Conservation (phyloP, 2,113 vertebrate species). For the Mixornis gularis region DNA sequence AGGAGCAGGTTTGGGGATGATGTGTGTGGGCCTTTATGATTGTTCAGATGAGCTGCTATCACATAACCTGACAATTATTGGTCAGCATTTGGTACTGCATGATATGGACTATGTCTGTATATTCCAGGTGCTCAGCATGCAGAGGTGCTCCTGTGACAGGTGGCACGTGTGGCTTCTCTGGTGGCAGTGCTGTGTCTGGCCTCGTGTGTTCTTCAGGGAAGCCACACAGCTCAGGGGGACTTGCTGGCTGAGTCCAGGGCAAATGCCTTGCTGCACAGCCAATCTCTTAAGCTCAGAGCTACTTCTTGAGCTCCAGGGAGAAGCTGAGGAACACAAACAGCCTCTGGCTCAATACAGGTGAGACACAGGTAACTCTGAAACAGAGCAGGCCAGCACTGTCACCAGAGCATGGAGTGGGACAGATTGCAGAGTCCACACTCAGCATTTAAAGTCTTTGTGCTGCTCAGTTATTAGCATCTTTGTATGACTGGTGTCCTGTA, state of each 20-base stretch:
- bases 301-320: neutral
- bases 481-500: neutral
- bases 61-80: neutral
- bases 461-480: neutral
- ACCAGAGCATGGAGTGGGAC: fast-evolving
- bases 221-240: neutral
- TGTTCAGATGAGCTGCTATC: neutral
- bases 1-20: neutral
- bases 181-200: neutral
- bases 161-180: fast-evolving
- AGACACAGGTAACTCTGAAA: neutral
- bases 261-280: neutral
- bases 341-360: neutral
- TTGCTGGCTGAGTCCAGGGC: neutral
- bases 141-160: neutral
- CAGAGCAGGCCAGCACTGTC: neutral
- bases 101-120: neutral
- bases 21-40: neutral
- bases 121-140: neutral
- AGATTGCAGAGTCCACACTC: neutral
- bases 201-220: neutral
- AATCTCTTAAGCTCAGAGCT: neutral
- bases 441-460: neutral
- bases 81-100: neutral
- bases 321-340: neutral